Base-by-base conservation (phyloP, 2,888 invertebrate species). In the Xestoiulus laeticollis region DNA sequence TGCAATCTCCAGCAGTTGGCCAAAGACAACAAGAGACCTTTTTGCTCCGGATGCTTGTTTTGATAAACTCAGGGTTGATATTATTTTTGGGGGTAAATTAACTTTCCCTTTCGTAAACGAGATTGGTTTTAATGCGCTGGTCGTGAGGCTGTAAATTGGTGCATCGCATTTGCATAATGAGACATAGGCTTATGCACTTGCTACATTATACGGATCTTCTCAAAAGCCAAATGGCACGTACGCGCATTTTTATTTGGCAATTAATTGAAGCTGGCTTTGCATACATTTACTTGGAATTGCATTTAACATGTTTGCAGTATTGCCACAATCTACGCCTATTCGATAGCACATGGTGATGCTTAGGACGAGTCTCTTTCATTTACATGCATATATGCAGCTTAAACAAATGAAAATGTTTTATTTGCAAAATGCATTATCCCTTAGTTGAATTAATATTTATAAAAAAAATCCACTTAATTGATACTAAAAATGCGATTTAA, bases 81-180 rank as follows among this genome's bases (percentile, higher is more conserved):
- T 53, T 14, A n/a, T n/a, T n/a, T 10, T 53, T 53, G 19, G n/a
- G n/a, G 53, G n/a, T 2, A 53, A 53, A 53, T n/a, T n/a, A 53
- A 53, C 53, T 53, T 53, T 43, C 43, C 48, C 53, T n/a, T 53
- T 53, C 53, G 53, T n/a, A 53, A 53, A n/a, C 53, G 0, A n/a
- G 53, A 10, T n/a, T 53, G 43, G 43, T 12, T 48, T 48, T 2
- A 48, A 16, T 4, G n/a, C n/a, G 53, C n/a, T 53, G 53, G 53
- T 53, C 53, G n/a, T 12, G 53, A 12, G 53, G 10, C 19, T n/a
- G 53, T 53, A 53, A 53, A 53, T 53, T 53, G 53, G 53, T n/a
- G 53, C 53, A 53, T 53, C 53, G n/a, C 53, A 53, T 53, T 53
- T 53, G 53, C 53, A 53, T 53, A 53, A 53, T 53, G 53, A 53